Base-by-base conservation (phyloP, 2,888 invertebrate genomes). In the Litoditis marina region DNA sequence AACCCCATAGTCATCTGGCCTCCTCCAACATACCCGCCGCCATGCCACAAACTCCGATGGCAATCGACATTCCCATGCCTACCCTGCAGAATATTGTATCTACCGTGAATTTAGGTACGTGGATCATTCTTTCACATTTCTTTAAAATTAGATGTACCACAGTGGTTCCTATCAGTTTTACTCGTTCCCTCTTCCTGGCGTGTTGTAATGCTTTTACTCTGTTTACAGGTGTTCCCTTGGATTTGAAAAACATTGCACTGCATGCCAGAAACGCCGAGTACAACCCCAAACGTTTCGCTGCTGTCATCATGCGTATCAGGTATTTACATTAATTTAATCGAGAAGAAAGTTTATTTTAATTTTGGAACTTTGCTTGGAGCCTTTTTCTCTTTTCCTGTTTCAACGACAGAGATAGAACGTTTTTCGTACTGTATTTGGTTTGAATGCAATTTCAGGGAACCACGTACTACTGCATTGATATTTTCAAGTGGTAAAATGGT, bases 221-320 rank as follows among this genome's bases (percentile, higher is more conserved):
- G n/a, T n/a, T 65, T 66, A 31, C 42, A 75, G 74, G 90, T 79
- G 94, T 94, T 84, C 92, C 92, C 85, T 85, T 96, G 73, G 95
- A 98, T 83, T 86, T 98, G 66, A 95, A 96, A 83, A 92, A 92
- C 85, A 98, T 98, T 78, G 95, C 96, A 0, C 86, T 96, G 2
- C 94, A 94, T 84, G 95, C 96, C 0, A 89, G 96, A 84, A 98
- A 98, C 86, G 96, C 96, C 1, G 96, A 98, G 85, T 98, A 96
- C 83, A 98, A 98, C 85, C 96, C 96, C 8, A 96, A 96, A 85
- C 90, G 96, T 81, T 98, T 98, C 87, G 94, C 95, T 55, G 96
- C 96, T 42, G 95, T 98, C 3, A 96, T 98, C 60, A 98, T 98
- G 96, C 85, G 89, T 79, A 89, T 90, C 74, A 28, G 60, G 65